A percentile compares a stretch with the other conserved stretches of the same genome.
Conservation (phyloP, 2,797 vertebrate genomes). For the Leuciscus waleckii region DNA sequence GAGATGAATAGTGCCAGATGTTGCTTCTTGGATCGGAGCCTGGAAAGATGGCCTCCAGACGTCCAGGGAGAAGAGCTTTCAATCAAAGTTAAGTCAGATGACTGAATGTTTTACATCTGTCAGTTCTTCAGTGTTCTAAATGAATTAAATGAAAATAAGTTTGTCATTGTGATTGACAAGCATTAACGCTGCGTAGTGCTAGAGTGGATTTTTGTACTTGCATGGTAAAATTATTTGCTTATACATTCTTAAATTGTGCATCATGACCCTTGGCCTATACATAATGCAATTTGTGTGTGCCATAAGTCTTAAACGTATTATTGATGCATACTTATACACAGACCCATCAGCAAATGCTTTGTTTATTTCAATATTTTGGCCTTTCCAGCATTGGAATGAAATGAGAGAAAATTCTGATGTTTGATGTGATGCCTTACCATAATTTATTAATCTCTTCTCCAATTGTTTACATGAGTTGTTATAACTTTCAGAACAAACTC, state of each 20-base stretch:
- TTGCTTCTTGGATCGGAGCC: conserved; percentile 48
- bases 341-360: not conserved
- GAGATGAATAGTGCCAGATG: conserved; percentile 64
- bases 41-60: conserved; percentile 51
- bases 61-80: conserved; percentile 33
- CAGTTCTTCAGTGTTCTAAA: conserved; percentile 7
- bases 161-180: conserved; percentile 28
- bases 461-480: conserved; percentile 25
- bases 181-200: not conserved
- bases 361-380: conserved; percentile 14
- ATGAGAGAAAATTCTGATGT: not conserved
- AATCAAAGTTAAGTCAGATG: conserved; percentile 26
- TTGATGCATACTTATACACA: not conserved
- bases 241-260: not conserved
- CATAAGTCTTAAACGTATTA: not conserved
- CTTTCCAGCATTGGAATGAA: conserved; percentile 2
- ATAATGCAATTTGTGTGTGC: not conserved
- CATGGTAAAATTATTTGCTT: not conserved
- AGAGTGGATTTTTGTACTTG: not conserved
- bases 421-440: conserved; percentile 12
- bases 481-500: conserved; percentile 9
- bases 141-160: conserved; percentile 11
- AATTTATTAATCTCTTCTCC: conserved; percentile 5
- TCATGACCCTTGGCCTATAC: not conserved
- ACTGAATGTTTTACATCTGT: conserved; percentile 32